Conservation (phyloP, 2,797 vertebrate species). For the Microhierax caerulescens region DNA sequence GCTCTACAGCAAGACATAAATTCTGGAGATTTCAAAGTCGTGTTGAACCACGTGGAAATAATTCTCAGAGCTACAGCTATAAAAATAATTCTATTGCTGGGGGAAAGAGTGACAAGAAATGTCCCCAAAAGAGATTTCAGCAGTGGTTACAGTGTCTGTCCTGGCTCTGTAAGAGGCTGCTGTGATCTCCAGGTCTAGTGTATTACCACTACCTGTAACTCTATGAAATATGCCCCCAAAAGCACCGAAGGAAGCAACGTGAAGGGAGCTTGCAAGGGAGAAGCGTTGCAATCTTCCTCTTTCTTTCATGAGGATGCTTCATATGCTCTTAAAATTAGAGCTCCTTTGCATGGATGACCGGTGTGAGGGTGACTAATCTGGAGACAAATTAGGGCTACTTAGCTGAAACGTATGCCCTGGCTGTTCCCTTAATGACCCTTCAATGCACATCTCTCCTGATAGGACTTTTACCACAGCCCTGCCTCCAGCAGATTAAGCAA, state of each 20-base stretch:
- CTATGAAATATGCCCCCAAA: background rate
- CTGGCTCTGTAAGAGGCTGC: background rate
- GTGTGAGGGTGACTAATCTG: background rate
- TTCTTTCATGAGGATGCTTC: background rate
- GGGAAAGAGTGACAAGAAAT: background rate
- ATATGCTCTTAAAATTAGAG: background rate
- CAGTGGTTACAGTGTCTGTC: background rate
- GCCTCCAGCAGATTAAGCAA: background rate
- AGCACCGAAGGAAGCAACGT: background rate
- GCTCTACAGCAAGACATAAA: background rate
- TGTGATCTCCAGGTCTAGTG: background rate
- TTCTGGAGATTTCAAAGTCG: background rate
- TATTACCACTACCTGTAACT: background rate
- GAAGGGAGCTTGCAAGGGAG: background rate
- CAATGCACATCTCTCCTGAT: background rate
- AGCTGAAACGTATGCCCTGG: background rate
- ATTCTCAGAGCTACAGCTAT: conserved; percentile 12
- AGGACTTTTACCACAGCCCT: background rate
- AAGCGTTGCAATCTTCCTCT: background rate
- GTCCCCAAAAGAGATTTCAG: background rate
- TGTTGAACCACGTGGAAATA: conserved; percentile 16
- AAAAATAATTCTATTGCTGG: conserved; percentile 8
- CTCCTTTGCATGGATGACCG: background rate
- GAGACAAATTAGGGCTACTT: conserved; percentile 15
- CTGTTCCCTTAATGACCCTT: conserved; percentile 18